Base-by-base conservation (phyloP, 2,888 invertebrate genomes). In the Cheilosia pagana region DNA sequence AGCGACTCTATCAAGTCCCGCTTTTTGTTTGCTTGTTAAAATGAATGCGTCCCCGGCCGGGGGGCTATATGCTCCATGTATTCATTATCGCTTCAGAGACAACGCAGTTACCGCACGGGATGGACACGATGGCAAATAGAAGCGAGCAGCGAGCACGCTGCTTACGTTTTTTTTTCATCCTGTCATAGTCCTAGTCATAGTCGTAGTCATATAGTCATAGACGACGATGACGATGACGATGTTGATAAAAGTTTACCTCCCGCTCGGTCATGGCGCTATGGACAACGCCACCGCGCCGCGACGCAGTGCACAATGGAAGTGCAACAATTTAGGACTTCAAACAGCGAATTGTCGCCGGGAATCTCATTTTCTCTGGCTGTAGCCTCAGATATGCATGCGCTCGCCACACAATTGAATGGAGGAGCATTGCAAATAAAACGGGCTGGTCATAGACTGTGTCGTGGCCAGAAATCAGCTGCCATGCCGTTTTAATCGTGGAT, bases 71-170 rank as follows among this genome's bases (percentile, higher is more conserved):
- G 67, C 59, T 52, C 59, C 59, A 60, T 67, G 72, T 82, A 75
- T 82, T 82, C 78, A 82, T 82, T 67, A 75, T 67, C 67, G 82
- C 62, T 78, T 67, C 78, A 68, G 55, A 68, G 57, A 78, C 82
- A 62, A 63, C 67, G 35, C 35, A 60, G 72, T 67, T 72, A 67
- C 60, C 55, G n/a, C n/a, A 72, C 72, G 57, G 48, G 67, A 67
- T 72, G 82, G 82, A 77, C 82, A 67, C 60, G 60, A 72, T 59
- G 71, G 82, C 45, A 82, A 82, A 82, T 43, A 72, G 50, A 70
- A 52, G 50, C 55, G 63, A 50, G 35, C 43, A 52, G 50, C 55
- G 63, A 50, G 35, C 43, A 52, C 41, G 16, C 12, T 55, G 31
- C 48, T 48, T 8, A 8, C 8, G 0, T n/a, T 1, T 48, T 48